Evolutionary conservation across 2,888 invertebrate species (phyloP).

Genomic region (Hirtodrosophila alboralis): DNA sequence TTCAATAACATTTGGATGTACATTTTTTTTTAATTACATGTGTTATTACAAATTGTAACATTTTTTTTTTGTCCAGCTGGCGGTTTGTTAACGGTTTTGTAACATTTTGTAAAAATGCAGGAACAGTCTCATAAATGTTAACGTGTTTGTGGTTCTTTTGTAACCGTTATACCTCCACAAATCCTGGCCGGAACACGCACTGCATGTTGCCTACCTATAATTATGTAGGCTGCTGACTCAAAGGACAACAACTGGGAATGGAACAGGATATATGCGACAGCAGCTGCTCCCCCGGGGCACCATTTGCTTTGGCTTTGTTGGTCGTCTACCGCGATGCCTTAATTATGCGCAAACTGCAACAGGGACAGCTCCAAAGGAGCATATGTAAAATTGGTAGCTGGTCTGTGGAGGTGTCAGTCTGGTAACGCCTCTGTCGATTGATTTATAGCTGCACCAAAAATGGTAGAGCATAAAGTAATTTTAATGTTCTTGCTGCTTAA

Average conservation of each 20-base stretch:
- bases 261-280: background rate
- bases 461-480: background rate
- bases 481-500: background rate
- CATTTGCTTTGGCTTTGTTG: conserved; percentile 28
- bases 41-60: conserved; percentile 9
- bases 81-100: conserved; percentile 57
- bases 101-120: conserved; percentile 44
- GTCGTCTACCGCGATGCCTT: conserved; percentile 44
- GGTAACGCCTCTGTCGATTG: conserved; percentile 27
- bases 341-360: conserved; percentile 62
- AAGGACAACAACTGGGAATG: conserved; percentile 37
- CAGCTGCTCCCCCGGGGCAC: conserved; percentile 9
- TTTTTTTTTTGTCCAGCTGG: background rate
- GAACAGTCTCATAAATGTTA: conserved; percentile 53
- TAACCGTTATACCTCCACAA: conserved; percentile 20
- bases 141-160: conserved; percentile 31
- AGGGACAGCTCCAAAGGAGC: conserved; percentile 16
- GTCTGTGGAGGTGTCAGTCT: conserved; percentile 15
- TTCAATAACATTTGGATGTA: conserved; percentile 16
- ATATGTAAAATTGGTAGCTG: conserved; percentile 21
- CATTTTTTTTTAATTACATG: conserved; percentile 32
- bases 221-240: conserved; percentile 61
- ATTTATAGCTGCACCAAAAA: conserved; percentile 16
- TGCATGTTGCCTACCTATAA: conserved; percentile 49
- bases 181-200: conserved; percentile 55